Evolutionary conservation across 2,113 vertebrate species (phyloP), one percentile per base, ranked within the genome.

Genomic region (Myotis lucifugus): DNA sequence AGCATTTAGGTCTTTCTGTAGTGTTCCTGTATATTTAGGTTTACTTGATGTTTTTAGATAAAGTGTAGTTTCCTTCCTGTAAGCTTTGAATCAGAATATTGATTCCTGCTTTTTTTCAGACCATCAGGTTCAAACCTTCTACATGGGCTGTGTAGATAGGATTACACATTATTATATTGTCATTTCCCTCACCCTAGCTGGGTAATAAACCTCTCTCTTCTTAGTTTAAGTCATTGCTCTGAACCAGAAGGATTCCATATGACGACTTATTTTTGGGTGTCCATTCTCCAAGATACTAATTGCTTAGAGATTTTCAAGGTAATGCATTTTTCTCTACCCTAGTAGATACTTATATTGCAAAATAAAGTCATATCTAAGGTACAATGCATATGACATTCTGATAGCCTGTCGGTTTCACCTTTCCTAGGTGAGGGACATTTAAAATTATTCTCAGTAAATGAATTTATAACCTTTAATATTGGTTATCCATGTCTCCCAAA

Each of bases 401-500:
- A 48, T 89, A 70, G 27, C 59, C 23, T 64, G 5, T 70, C 85
- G 34, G 40, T 76, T 85, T 85, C 18, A 79, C 8, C 34, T 92
- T 95, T 64, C 37, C 14, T 77, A 77, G 18, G 29, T 94, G 46
- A 84, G 21, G 52, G 64, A 29, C 18, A 34, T 88, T 87, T 78
- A 69, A 64, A 32, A 85, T 88, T 87, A 91, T 93, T 78, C 17
- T 78, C 12, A 78, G 64, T 81, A 72, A 88, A 70, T 79, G 32
- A 85, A 46, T 96, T 74, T 93, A 32, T 95, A 87, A 82, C 34
- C 6, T 85, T 59, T 81, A 64, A 88, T 64, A 56, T 17, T 84
- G 15, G 13, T 61, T 94, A 54, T 59, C 37, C 13, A 5, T 81
- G 18, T 61, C 8, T 88, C 40, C 54, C 40, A 76, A 34, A 21